A percentile compares a stretch with the other conserved stretches of the same genome.
Evolutionary conservation across 1,140 invertebrate species (phyloP).

Genomic region (Cydia fagiglandana): DNA sequence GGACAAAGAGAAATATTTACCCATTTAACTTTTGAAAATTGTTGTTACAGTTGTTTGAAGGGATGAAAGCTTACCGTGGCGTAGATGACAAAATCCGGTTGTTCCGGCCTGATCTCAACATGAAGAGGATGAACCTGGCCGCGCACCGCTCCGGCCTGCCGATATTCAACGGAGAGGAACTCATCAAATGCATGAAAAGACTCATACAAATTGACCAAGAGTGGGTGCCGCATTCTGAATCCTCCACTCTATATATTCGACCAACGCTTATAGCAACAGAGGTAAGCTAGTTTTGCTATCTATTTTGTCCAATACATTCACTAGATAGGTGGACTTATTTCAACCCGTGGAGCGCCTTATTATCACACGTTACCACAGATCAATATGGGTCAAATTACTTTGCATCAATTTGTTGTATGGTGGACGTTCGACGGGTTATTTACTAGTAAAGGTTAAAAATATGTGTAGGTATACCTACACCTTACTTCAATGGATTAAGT

Average conservation of each 20-base stretch:
- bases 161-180: conserved; percentile 92
- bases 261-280: conserved; percentile 98
- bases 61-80: conserved; percentile 98
- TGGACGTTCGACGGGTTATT: no score
- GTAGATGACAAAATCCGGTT: conserved; percentile 94
- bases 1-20: neutral
- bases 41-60: conserved; percentile 95
- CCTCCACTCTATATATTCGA: conserved; percentile 95
- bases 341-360: no score
- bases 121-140: conserved; percentile 94
- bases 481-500: no score
- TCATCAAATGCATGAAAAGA: conserved; percentile 92
- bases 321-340: neutral
- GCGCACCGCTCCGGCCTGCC: conserved; percentile 93
- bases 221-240: conserved; percentile 96
- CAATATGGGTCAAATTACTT: no score
- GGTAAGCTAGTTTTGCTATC: conserved; percentile 82
- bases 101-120: conserved; percentile 97
- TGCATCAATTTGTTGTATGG: no score
- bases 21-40: conserved; percentile 15
- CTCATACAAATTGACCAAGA: conserved; percentile 96
- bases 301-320: neutral
- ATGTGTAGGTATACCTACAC: no score
- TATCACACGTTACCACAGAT: no score
- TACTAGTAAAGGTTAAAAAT: neutral